phyloP scores from a whole-genome alignment of 2,797 vertebrate genomes.

The Myripristis jacobus region DNA sequence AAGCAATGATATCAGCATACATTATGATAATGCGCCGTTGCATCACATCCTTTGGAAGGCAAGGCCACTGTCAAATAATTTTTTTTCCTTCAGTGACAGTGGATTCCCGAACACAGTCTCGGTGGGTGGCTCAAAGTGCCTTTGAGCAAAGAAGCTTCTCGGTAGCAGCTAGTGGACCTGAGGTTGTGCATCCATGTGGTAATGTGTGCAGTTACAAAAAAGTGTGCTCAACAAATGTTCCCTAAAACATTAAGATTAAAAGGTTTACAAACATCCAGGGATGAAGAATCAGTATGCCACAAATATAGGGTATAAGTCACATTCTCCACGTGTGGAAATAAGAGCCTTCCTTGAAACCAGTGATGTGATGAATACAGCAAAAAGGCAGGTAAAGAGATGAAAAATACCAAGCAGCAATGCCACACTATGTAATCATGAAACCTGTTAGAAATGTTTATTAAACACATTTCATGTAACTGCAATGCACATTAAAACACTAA shows the following conservation, averaged over 20 bases:
- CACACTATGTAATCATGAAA: no score
- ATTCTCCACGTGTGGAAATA: no score
- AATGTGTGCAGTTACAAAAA: not conserved
- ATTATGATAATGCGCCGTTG: constrained; percentile 70
- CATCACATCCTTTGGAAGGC: constrained; percentile 81
- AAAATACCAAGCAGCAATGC: no score
- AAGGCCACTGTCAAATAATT: constrained; percentile 54
- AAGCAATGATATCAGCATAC: constrained; percentile 84
- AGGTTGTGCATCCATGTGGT: no score
- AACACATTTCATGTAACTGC: not conserved
- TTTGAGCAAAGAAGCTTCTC: not conserved
- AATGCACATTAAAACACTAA: constrained; percentile 2
- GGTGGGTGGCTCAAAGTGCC: not conserved
- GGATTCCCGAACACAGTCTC: no score
- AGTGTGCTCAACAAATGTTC: not conserved
- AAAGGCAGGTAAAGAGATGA: no score
- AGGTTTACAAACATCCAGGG: not conserved
- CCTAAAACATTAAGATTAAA: not conserved
- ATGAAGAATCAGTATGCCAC: not conserved
- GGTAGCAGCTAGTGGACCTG: not conserved
- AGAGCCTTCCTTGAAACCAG: not conserved
- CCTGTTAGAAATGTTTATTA: not conserved
- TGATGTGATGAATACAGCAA: not conserved
- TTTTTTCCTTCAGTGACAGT: not conserved
- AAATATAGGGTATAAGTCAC: not conserved